Conservation (phyloP, 2,888 invertebrate genomes). For the Athalia circularis region DNA sequence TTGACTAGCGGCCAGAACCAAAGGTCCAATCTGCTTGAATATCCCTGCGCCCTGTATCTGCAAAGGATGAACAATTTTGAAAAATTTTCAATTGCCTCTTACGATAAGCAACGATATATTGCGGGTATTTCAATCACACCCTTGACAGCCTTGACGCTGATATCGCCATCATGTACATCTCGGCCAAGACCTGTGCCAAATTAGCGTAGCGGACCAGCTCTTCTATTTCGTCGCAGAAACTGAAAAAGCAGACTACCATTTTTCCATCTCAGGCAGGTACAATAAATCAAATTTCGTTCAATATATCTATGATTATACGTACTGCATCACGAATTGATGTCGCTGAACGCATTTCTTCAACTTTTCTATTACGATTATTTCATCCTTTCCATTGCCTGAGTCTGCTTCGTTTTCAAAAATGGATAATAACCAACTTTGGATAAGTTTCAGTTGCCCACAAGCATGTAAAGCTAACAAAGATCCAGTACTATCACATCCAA, state of each 20-base stretch:
- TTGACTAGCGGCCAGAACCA: background rate
- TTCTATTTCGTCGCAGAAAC: conserved; percentile 28
- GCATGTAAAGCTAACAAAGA: conserved; percentile 4
- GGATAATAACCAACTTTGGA: conserved; percentile 17
- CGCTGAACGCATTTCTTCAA: conserved; percentile 4
- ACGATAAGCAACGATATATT: background rate
- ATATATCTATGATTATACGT: no score
- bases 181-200: conserved; percentile 6
- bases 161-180: conserved; percentile 17
- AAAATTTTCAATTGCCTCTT: background rate
- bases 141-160: conserved; percentile 11
- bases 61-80: background rate
- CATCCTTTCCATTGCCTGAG: background rate
- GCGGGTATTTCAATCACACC: background rate
- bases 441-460: conserved; percentile 22
- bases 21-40: background rate
- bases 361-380: background rate
- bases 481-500: background rate
- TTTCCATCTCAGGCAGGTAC: background rate
- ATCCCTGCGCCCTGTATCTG: background rate
- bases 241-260: background rate
- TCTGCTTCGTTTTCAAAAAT: background rate
- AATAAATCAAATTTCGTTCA: background rate
- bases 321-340: conserved; percentile 19
- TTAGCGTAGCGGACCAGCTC: conserved; percentile 16